Evolutionary conservation across 1,140 invertebrate species (phyloP).

Genomic region (Parasteatoda tepidariorum): DNA sequence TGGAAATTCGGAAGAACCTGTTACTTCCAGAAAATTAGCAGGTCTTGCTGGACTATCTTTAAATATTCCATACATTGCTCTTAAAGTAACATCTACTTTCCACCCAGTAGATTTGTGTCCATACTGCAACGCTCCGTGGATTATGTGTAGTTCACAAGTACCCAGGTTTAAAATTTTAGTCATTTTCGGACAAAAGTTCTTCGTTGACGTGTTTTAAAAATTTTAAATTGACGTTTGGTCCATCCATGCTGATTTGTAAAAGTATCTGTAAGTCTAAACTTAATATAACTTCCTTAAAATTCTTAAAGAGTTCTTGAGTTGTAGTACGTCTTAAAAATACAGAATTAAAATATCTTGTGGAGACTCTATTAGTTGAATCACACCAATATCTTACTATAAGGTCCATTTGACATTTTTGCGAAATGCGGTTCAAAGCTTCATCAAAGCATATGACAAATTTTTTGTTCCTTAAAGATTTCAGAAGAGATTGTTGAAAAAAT

Average conservation of each 20-base stretch:
- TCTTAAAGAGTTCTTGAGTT: background rate
- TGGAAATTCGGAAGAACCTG: background rate
- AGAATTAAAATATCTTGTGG: background rate
- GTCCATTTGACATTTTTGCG: constrained; percentile 12
- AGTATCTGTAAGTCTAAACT: background rate
- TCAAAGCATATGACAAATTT: constrained; percentile 4
- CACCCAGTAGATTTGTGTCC: constrained; percentile 3
- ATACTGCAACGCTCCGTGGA: too few species aligned
- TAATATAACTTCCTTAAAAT: background rate
- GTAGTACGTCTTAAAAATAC: background rate
- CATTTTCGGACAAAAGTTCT: background rate
- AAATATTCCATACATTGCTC: too few species aligned
- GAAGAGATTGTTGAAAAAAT: constrained; percentile 1
- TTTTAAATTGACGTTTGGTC: constrained; percentile 3
- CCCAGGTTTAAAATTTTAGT: background rate
- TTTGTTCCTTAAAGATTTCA: background rate
- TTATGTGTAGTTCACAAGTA: background rate
- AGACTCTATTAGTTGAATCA: background rate
- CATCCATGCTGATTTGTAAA: constrained; percentile 3
- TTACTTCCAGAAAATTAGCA: background rate
- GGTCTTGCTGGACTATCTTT: too few species aligned
- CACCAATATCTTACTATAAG: background rate
- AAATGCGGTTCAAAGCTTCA: background rate
- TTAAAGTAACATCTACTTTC: background rate
- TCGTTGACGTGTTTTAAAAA: constrained; percentile 2